phyloP scores from a whole-genome alignment of 2,888 invertebrate species.

The Chrysomela aeneicollis region DNA sequence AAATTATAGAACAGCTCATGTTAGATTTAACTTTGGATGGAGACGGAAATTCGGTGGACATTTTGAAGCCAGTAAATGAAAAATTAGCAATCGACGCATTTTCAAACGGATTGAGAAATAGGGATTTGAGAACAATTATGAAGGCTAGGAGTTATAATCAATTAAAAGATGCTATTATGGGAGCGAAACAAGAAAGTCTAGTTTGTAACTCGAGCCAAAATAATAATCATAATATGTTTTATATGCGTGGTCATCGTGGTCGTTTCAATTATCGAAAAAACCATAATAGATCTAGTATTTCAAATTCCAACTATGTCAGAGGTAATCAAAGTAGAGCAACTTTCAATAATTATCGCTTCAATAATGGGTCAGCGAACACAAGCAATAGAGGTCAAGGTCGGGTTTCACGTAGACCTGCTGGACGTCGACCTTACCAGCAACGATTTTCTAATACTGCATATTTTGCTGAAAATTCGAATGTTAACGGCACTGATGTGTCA shows the following conservation, averaged over 20 bases:
- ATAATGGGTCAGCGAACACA: conserved; percentile 2
- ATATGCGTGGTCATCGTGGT: too few relatives aligned
- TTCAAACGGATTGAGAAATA: too few relatives aligned
- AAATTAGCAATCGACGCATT: too few relatives aligned
- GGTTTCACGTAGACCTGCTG: not conserved
- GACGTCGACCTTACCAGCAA: not conserved
- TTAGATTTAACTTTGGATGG: too few relatives aligned
- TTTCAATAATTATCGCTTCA: not conserved
- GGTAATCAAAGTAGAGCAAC: not conserved
- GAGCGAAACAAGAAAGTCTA: too few relatives aligned
- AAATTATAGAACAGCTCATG: too few relatives aligned
- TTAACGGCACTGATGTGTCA: not conserved
- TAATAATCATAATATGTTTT: too few relatives aligned
- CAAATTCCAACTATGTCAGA: not conserved
- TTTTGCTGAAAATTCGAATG: conserved; percentile 12
- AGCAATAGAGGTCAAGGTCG: not conserved
- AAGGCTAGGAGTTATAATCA: conserved; percentile 26
- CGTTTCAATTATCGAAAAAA: not conserved
- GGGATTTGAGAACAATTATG: conserved; percentile 23
- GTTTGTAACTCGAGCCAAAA: too few relatives aligned
- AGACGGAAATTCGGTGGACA: too few relatives aligned
- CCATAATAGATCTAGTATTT: not conserved
- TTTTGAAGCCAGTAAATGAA: too few relatives aligned
- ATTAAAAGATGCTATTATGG: conserved; percentile 25
- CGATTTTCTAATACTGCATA: not conserved